These are phyloP conservation scores for Origma solitaria DNA, from an alignment of 2,113 vertebrate genomes.

Conservation along the genomic window DNA sequence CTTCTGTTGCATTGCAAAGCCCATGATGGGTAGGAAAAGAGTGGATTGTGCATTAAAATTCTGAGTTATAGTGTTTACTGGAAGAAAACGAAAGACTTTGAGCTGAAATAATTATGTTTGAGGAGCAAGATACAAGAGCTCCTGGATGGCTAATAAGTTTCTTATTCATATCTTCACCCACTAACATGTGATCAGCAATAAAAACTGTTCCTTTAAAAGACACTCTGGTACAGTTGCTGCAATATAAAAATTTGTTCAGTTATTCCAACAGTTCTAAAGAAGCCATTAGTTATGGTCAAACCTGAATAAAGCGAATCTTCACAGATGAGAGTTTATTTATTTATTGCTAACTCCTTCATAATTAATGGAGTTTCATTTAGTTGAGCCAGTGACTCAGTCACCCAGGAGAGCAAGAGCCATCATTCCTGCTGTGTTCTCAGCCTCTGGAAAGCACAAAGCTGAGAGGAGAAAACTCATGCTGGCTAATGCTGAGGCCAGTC, in stretches of 20 bases:
- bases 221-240: not conserved
- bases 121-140: not conserved
- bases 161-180: not conserved
- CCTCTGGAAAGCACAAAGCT: not conserved
- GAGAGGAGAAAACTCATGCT: not conserved
- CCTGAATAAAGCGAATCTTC: not conserved
- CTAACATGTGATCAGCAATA: not conserved
- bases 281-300: not conserved
- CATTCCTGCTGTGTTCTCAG: not conserved
- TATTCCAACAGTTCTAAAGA: not conserved
- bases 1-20: not conserved
- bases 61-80: not conserved
- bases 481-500: not conserved
- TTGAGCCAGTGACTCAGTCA: not conserved
- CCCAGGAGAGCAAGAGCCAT: not conserved
- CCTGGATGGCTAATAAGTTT: not conserved
- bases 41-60: not conserved
- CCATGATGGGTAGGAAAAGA: not conserved
- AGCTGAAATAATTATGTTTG: not conserved
- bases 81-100: not conserved
- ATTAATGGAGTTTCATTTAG: constrained; percentile 21
- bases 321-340: not conserved
- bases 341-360: not conserved
- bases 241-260: not conserved
- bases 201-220: not conserved